Conservation (phyloP, 2,113 vertebrate genomes). For the Antechinus flavipes region DNA sequence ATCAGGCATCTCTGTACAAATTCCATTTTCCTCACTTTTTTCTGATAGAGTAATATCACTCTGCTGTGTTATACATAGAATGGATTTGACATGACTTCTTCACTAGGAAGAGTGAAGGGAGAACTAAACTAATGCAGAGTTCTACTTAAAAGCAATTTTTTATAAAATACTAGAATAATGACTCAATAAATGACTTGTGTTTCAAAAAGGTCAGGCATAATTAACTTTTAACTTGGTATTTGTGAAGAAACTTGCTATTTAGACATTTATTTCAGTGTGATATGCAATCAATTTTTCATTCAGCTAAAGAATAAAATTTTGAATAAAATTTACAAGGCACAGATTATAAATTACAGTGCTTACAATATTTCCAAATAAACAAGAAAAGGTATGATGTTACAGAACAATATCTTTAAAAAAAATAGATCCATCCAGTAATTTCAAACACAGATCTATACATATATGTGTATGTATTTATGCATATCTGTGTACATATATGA, state of each 20-base stretch:
- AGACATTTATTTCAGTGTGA: slow-evolving; percentile 54
- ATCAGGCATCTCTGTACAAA: slow-evolving; percentile 74
- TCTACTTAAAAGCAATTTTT: slow-evolving; percentile 40
- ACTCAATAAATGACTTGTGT: slow-evolving; percentile 50
- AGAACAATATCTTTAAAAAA: neutral
- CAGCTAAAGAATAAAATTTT: slow-evolving; percentile 56
- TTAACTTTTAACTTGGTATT: slow-evolving; percentile 24
- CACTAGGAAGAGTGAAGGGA: slow-evolving; percentile 61
- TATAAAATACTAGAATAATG: slow-evolving; percentile 9
- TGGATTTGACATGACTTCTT: slow-evolving; percentile 68
- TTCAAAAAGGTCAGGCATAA: slow-evolving; percentile 57
- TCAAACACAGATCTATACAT: neutral
- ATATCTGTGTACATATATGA: neutral
- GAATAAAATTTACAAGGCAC: neutral
- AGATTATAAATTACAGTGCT: neutral
- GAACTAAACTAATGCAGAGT: slow-evolving; percentile 56
- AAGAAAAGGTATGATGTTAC: slow-evolving; percentile 43
- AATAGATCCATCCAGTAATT: neutral
- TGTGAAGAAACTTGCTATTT: slow-evolving; percentile 34
- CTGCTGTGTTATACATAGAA: slow-evolving; percentile 55
- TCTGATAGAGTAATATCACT: slow-evolving; percentile 67
- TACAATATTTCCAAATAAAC: slow-evolving; percentile 41
- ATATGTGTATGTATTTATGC: neutral
- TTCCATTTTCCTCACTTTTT: slow-evolving; percentile 67
- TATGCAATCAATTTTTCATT: neutral